Percentiles rank a stretch among this genome's conserved stretches.
Evolutionary conservation across 2,888 invertebrate species (phyloP).

Genomic region (Pelosia muscerda): DNA sequence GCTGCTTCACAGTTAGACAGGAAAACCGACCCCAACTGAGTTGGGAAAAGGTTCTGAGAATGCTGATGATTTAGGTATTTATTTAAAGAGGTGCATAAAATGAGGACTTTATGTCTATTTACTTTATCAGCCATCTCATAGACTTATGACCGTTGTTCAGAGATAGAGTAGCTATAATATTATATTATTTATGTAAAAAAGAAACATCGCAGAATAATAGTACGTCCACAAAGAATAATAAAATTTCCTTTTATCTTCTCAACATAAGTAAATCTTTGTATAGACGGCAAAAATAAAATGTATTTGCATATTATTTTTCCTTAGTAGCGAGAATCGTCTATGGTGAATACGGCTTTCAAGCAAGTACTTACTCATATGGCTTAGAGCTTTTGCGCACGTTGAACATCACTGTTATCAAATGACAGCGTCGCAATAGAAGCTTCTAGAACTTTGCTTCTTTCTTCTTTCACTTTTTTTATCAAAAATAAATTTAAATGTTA

Average conservation of each 20-base stretch:
- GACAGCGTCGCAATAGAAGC: background rate
- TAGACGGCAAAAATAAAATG: constrained; percentile 10
- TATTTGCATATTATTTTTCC: constrained; percentile 18
- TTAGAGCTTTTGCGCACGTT: constrained; percentile 4
- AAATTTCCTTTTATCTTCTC: constrained; percentile 9
- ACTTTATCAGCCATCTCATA: background rate
- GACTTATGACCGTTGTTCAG: background rate
- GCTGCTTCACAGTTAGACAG: no score
- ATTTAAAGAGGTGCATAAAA: background rate
- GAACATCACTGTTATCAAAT: constrained; percentile 4
- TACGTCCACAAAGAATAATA: constrained; percentile 2
- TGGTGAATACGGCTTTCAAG: constrained; percentile 6
- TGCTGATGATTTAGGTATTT: no score
- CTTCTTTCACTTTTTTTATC: background rate
- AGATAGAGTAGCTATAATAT: background rate
- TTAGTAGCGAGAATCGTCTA: constrained; percentile 6
- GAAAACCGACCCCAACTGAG: no score
- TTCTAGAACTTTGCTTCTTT: background rate
- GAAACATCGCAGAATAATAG: background rate
- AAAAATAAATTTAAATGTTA: no score
- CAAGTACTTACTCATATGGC: constrained; percentile 2
- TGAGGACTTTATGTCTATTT: background rate
- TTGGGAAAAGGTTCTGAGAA: no score
- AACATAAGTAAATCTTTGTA: constrained; percentile 10
- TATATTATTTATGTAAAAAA: background rate